Evolutionary conservation across 1,140 invertebrate species (phyloP), one percentile per base, ranked within the genome.

Genomic region (Ooceraea biroi): DNA sequence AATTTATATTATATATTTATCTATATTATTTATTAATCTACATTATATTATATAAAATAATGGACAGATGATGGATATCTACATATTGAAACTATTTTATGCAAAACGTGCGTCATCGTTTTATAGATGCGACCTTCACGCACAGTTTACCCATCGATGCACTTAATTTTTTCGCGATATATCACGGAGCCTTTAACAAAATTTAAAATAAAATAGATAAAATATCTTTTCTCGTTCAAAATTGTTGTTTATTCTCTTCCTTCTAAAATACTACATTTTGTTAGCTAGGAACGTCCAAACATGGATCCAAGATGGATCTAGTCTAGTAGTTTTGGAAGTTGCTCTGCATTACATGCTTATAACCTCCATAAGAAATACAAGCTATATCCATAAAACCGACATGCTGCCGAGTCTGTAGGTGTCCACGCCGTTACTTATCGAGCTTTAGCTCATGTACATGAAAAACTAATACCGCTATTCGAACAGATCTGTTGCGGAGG

Each of bases 301-400:
- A 12, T 63, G n/a, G n/a, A n/a, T 17, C 19, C 22, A 48, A 72
- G 41, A 60, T 8, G 17, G 14, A 50, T 52, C 57, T 44, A 55
- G 46, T 44, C 25, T 27, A 14, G n/a, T n/a, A n/a, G n/a, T 25
- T 58, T 83, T 12, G n/a, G 4, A 30, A 66, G 25, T 22, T 25
- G 19, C 19, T n/a, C n/a, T 48, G n/a, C 22, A 66, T 74, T 82
- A 44, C 17, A 7, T 1, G 50, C 19, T 22, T 46, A 48, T 19
- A 30, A 25, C 25, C 14, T 3, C 12, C 17, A 36, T 41, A 68
- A 77, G 44, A 41, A 58, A 52, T 83, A 83, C 82, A 83, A 78
- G 82, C 58, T 57, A 83, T 83, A 83, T 83, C 82, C 73, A 83
- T 83, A 83, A 83, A 83, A 74, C 36, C 44, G 57, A 82, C 78